phyloP scores from a whole-genome alignment of 2,888 invertebrate species.

The Gisinianus flammeolus region DNA sequence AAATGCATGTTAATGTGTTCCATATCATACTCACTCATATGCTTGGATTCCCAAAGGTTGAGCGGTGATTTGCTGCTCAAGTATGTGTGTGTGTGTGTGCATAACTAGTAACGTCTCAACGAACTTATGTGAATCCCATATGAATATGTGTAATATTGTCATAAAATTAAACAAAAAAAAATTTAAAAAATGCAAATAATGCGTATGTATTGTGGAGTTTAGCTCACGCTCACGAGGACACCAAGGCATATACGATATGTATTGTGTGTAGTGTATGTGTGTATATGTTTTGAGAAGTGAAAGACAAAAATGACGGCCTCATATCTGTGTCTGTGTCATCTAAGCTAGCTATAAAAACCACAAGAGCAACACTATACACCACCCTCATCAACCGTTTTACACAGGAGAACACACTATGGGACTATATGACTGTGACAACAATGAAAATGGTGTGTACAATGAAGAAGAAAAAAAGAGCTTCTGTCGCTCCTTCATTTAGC shows the following conservation, averaged over 20 bases:
- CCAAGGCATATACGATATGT: not conserved
- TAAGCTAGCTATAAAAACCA: no score
- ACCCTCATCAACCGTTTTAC: not conserved
- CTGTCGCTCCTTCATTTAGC: not conserved
- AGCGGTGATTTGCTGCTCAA: not conserved
- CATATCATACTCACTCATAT: no score
- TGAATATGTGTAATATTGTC: not conserved
- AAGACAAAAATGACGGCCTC: constrained; percentile 7
- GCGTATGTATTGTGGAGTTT: not conserved
- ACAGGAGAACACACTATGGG: not conserved
- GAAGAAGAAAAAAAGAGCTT: not conserved
- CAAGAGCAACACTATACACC: no score
- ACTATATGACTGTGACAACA: no score
- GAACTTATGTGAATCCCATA: not conserved
- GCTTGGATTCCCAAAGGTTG: not conserved
- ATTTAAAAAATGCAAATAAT: constrained; percentile 14
- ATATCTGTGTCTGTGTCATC: not conserved
- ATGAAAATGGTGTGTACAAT: not conserved
- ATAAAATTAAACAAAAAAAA: no score
- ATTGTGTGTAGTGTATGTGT: not conserved
- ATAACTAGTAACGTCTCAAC: not conserved
- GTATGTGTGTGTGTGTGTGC: no score
- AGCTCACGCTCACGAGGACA: not conserved
- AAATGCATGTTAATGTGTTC: not conserved
- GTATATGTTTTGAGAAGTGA: no score